Evolutionary conservation across 2,113 vertebrate genomes (phyloP).

Genomic region (Porphyrio hochstetteri): DNA sequence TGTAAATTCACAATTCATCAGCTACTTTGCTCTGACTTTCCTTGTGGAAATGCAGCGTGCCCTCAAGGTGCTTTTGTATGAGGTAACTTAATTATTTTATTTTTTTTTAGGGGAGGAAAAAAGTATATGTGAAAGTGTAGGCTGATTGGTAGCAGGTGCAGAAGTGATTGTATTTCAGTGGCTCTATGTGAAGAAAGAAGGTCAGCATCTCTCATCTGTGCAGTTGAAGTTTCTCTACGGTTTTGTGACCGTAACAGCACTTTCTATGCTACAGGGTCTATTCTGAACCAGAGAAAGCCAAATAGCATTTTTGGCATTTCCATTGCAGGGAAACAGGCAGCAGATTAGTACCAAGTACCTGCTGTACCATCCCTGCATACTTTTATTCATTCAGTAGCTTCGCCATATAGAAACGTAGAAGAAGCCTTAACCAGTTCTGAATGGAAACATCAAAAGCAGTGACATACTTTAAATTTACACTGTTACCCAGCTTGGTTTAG

Average conservation of each 20-base stretch:
- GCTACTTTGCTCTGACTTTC: background rate
- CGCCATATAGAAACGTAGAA: background rate
- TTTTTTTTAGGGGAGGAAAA: background rate
- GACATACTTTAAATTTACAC: background rate
- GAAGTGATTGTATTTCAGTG: background rate
- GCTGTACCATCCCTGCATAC: background rate
- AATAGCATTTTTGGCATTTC: background rate
- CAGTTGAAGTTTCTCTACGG: background rate
- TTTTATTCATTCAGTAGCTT: background rate
- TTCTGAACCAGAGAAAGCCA: background rate
- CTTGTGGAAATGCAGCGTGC: background rate
- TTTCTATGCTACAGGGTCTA: background rate
- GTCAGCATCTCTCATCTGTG: background rate
- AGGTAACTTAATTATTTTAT: background rate
- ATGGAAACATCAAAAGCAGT: background rate
- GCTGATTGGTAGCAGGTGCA: slow-evolving; percentile 47
- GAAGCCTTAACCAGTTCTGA: background rate
- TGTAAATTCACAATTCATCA: slow-evolving; percentile 41
- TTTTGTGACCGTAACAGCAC: background rate
- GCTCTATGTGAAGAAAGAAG: background rate
- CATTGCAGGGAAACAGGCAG: background rate
- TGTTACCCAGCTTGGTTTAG: background rate
- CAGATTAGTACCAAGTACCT: background rate
- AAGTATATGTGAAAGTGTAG: background rate
- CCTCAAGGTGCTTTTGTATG: slow-evolving; percentile 42